Evolutionary conservation across 2,888 invertebrate species (phyloP).

Genomic region (Latrodectus hesperus): DNA sequence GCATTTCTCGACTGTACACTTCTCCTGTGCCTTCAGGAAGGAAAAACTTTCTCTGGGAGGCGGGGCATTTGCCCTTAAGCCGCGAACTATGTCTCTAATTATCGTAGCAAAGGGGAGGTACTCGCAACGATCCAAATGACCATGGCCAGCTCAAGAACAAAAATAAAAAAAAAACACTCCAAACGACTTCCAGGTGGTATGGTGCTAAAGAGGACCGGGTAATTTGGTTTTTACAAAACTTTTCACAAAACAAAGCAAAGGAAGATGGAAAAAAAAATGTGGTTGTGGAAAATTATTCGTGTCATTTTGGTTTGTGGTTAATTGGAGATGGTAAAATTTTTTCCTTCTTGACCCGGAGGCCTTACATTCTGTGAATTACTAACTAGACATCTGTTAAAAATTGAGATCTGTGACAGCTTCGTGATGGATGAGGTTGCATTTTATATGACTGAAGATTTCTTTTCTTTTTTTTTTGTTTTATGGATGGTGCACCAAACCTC

Average conservation of each 20-base stretch:
- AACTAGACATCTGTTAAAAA: constrained; percentile 1
- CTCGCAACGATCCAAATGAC: constrained; percentile 61
- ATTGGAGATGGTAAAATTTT: constrained; percentile 28
- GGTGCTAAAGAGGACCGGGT: constrained; percentile 63
- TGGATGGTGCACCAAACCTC: no score
- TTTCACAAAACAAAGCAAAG: constrained; percentile 25
- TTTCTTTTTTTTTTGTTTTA: neutral
- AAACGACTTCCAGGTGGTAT: constrained; percentile 38
- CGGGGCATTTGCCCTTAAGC: constrained; percentile 43
- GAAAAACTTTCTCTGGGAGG: constrained; percentile 48
- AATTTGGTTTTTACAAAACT: constrained; percentile 51
- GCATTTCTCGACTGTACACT: constrained; percentile 12
- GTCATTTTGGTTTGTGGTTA: constrained; percentile 44
- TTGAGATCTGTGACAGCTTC: constrained; percentile 26
- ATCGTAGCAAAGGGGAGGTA: constrained; percentile 55
- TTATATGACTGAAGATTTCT: neutral
- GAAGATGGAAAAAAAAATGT: constrained; percentile 10
- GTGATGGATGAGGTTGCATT: constrained; percentile 19
- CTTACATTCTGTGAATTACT: constrained; percentile 26
- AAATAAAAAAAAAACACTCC: neutral
- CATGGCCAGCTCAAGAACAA: constrained; percentile 24
- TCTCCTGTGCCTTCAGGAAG: neutral
- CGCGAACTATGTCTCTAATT: constrained; percentile 49
- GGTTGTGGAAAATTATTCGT: constrained; percentile 7
- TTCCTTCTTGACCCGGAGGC: neutral